Evolutionary conservation across 2,888 invertebrate species (phyloP).

Genomic region (Rotaria socialis): DNA sequence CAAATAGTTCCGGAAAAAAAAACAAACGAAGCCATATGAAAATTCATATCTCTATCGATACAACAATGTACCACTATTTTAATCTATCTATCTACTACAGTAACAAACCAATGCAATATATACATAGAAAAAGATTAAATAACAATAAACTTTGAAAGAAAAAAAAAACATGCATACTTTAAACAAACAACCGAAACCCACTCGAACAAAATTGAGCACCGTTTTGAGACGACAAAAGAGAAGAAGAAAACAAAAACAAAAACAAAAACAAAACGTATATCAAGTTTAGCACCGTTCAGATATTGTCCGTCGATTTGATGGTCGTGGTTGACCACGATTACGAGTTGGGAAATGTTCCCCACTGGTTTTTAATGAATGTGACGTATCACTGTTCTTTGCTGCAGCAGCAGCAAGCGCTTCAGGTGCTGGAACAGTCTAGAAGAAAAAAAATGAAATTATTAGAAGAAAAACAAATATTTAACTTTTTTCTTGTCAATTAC

Average conservation of each 20-base stretch:
- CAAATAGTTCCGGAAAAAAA: neutral
- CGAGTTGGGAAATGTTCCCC: neutral
- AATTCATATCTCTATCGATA: slow-evolving; percentile 1
- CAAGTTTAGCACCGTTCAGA: slow-evolving; percentile 12
- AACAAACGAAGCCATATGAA: neutral
- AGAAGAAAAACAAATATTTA: neutral
- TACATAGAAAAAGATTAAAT: slow-evolving; percentile 3
- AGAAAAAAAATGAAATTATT: neutral
- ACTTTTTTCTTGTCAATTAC: neutral
- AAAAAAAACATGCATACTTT: slow-evolving; percentile 14
- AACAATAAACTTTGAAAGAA: neutral
- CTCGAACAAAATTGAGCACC: neutral
- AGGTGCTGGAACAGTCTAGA: slow-evolving; percentile 19
- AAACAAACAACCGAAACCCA: slow-evolving; percentile 26
- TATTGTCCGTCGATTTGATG: neutral
- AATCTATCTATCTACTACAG: slow-evolving; percentile 9
- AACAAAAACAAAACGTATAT: neutral
- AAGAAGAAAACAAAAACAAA: neutral
- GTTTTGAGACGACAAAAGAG: neutral
- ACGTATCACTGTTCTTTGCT: neutral
- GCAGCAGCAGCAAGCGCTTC: slow-evolving; percentile 16
- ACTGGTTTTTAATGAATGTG: neutral
- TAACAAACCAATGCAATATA: neutral
- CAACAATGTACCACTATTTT: slow-evolving; percentile 1
- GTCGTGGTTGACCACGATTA: slow-evolving; percentile 13